Base-by-base conservation (phyloP, 1,140 invertebrate genomes). In the Cotesia vestalis region DNA sequence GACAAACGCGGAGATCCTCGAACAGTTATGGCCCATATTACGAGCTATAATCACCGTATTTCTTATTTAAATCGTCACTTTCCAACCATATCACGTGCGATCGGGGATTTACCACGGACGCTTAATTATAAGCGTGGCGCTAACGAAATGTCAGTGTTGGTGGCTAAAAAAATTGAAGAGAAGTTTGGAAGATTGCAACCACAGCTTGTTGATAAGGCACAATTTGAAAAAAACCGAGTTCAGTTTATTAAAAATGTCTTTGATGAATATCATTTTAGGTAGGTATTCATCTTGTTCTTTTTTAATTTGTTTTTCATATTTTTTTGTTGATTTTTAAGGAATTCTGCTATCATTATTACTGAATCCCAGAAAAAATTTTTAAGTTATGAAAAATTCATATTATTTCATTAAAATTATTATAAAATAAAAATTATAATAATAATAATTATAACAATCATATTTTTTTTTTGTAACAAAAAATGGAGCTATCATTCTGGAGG, bases 21-120 rank as follows among this genome's bases (percentile, higher is more conserved):
- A 36, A 93, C 91, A 14, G 92, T 94, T 70, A 90, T 94, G 84
- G 90, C 90, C 61, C 93, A 94, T 80, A 88, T 94, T 77, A 91
- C 90, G 2, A 93, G 92, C 78, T 91, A 90, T 78, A 91, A 90
- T 79, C 93, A 94, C 78, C 89, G 91, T 4, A 85, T 88, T 74
- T 90, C 88, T 53, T 90, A 89, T 81, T 80, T 89, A 52, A 88
- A 89, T 80, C 84, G 88, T 68, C 88, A 90, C 79, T 90, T 89
- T 78, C 87, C 88, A 20, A 88, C 85, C 2, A 85, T 87, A 72
- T 86, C 86, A 74, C 81, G 86, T 59, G 86, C 86, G 4, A 87
- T 87, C 66, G 80, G 79, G 36, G 84, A 87, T 66, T 76, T 87
- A 76, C 86, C 86, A 75, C 84, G 85, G 72, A 86, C 84, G 9